Conservation (phyloP, 2,888 invertebrate species). For the Orthosia gothica region DNA sequence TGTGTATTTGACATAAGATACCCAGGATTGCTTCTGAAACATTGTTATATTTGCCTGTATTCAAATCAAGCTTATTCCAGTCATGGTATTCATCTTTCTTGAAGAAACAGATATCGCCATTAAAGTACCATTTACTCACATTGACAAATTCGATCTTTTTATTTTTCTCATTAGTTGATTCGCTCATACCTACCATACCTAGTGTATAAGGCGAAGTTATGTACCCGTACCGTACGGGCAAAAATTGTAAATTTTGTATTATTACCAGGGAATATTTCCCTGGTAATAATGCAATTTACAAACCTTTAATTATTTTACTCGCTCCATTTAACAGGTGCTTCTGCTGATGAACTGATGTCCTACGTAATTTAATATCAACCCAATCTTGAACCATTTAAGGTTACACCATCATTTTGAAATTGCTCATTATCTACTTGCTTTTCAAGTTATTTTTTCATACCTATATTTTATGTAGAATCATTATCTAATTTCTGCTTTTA, state of each 20-base stretch:
- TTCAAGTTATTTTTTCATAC: not conserved
- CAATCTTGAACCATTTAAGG: constrained; percentile 18
- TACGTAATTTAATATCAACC: constrained; percentile 16
- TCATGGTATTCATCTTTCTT: not conserved
- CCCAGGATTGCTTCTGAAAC: constrained; percentile 1
- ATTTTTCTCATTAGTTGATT: not conserved
- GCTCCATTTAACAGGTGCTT: constrained; percentile 49
- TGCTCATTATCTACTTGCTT: no score
- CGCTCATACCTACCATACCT: not conserved
- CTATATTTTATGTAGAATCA: not conserved
- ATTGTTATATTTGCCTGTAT: not conserved
- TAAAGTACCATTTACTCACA: not conserved
- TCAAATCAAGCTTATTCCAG: not conserved
- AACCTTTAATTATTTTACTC: constrained; percentile 41
- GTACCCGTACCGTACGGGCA: no score
- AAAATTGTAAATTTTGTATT: no score
- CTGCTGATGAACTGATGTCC: constrained; percentile 20
- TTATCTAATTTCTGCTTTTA: not conserved
- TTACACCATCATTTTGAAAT: not conserved
- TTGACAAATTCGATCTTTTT: not conserved
- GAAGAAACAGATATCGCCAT: not conserved
- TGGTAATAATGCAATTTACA: constrained; percentile 31
- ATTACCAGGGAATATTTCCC: no score
- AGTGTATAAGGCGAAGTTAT: not conserved
- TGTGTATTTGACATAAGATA: constrained; percentile 35